Percentiles rank a stretch among this genome's conserved stretches.
Conservation (phyloP, 2,797 vertebrate genomes). For the Syndactyla subalaris region DNA sequence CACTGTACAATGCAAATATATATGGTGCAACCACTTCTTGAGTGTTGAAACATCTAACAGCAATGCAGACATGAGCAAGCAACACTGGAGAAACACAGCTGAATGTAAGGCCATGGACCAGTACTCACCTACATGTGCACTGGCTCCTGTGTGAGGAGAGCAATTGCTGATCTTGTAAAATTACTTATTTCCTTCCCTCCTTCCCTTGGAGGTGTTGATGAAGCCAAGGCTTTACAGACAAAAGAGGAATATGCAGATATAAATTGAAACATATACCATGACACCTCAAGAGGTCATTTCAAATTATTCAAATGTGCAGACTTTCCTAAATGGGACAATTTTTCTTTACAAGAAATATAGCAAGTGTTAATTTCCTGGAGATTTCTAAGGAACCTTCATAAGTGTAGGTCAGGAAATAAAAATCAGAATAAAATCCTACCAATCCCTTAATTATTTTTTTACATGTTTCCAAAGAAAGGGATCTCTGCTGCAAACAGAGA, state of each 20-base stretch:
- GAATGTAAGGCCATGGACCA: neutral
- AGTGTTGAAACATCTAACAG: neutral
- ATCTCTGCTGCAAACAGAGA: neutral
- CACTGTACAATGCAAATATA: neutral
- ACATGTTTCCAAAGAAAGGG: neutral
- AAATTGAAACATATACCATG: neutral
- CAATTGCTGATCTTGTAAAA: neutral
- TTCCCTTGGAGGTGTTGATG: neutral
- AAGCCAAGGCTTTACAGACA: neutral
- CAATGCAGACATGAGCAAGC: neutral
- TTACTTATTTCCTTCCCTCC: neutral
- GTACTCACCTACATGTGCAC: accelerated
- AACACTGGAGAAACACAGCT: neutral
- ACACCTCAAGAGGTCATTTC: neutral
- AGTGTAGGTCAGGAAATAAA: neutral
- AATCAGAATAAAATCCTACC: neutral
- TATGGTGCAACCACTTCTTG: neutral
- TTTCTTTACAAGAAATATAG: neutral
- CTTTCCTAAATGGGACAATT: neutral
- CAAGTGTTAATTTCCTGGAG: neutral
- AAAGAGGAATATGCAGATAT: neutral
- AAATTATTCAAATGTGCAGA: neutral
- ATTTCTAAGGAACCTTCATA: neutral
- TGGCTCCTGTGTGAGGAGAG: neutral
- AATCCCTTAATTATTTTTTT: neutral